phyloP scores from a whole-genome alignment of 2,797 vertebrate genomes.

The Cercopithecus petaurista region DNA sequence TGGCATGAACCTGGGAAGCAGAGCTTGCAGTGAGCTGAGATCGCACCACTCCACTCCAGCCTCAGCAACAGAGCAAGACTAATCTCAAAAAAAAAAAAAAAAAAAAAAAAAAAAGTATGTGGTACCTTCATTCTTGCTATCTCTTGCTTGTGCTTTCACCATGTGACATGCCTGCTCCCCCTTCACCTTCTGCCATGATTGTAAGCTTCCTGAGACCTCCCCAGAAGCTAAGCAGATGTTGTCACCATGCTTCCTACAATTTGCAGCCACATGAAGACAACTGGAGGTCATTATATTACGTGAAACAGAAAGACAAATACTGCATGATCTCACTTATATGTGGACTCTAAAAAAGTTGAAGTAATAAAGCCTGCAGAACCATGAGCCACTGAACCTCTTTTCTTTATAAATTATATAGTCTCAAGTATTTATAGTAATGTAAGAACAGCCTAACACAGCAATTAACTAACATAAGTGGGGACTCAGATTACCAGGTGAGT shows the following conservation, averaged over 20 bases:
- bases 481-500: neutral
- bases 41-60: too few relatives aligned
- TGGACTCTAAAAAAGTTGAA: neutral
- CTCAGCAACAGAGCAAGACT: too few relatives aligned
- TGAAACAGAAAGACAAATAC: neutral
- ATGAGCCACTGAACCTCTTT: neutral
- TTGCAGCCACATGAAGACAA: neutral
- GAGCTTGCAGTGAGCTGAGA: too few relatives aligned
- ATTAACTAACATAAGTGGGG: neutral
- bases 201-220: neutral
- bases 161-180: neutral
- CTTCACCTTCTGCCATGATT: neutral
- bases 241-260: neutral
- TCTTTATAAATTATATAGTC: neutral
- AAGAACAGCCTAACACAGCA: neutral
- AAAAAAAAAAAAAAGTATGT: neutral
- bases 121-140: neutral
- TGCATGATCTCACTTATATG: neutral
- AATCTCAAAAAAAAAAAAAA: too few relatives aligned
- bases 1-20: too few relatives aligned
- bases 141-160: neutral
- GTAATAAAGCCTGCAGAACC: neutral
- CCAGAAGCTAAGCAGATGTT: neutral
- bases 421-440: neutral
- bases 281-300: neutral